These are phyloP conservation scores for Aporophyla nigra DNA, from an alignment of 2,888 invertebrate species.

Conservation along the genomic window DNA sequence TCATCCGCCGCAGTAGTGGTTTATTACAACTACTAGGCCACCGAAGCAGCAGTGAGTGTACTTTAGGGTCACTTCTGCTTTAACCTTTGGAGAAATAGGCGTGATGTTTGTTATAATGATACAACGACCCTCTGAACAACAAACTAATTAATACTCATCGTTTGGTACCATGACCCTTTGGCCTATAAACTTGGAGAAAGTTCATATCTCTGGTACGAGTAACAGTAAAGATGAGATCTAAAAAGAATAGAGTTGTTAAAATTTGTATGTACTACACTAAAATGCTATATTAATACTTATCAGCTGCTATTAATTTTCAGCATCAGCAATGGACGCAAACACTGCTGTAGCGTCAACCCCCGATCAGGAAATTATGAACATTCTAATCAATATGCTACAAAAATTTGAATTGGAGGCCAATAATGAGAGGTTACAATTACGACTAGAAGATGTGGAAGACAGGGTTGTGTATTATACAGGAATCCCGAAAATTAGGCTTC, in stretches of 20 bases:
- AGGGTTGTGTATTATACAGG: constrained; percentile 72
- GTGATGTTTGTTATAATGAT: background rate
- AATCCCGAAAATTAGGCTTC: constrained; percentile 47
- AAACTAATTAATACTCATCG: background rate
- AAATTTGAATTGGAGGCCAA: constrained; percentile 71
- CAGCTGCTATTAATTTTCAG: constrained; percentile 30
- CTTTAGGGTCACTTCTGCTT: background rate
- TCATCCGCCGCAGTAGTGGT: background rate
- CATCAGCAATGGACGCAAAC: constrained; percentile 24
- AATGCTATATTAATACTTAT: constrained; percentile 11
- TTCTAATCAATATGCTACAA: constrained; percentile 62
- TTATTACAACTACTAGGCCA: background rate
- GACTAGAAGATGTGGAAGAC: constrained; percentile 66
- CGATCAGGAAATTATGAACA: constrained; percentile 3
- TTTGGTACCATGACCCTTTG: background rate
- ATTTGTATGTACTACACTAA: background rate
- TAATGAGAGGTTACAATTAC: constrained; percentile 56
- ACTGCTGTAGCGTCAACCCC: background rate
- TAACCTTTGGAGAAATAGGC: background rate
- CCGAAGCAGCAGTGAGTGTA: background rate
- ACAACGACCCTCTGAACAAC: background rate
- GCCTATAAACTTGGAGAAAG: background rate
- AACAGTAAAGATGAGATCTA: background rate
- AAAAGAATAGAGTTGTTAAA: background rate
- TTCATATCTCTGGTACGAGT: too few relatives aligned